Base-by-base conservation (phyloP, 2,797 vertebrate genomes). In the Leptoclinus maculatus region DNA sequence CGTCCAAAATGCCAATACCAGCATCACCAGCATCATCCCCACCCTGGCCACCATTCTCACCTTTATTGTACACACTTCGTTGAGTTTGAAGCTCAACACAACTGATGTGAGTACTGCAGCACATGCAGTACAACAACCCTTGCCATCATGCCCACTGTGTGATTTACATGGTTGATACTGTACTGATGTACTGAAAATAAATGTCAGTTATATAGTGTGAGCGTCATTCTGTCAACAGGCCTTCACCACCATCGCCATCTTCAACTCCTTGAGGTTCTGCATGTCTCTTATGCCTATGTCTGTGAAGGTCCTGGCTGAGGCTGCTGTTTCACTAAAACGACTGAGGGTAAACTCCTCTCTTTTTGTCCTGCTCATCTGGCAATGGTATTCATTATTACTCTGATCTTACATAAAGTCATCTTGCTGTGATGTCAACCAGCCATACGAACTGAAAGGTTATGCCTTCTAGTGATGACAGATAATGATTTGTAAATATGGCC, bases 241-340 rank as follows among this genome's bases (percentile, higher is more conserved):
- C 2, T 97, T 96, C 65, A 96, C 94, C 45, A 93, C 94, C 80
- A 96, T 96, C 2, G 90, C 95, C 78, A 88, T 96, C 86, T 96
- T 97, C 88, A 97, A 96, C 71, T 86, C 93, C 71, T 90, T 97
- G 95, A 94, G 91, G 85, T 95, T 97, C 87, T 89, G 92, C 13
- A 80, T 96, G 57, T 86, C 86, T 62, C n/a, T 96, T 16, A 47
- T 96, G 82, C 96, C 96, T 0, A 38, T 93, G 59, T 88, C 85
- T 3, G 85, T 95, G 23, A 97, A 96, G 89, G 54, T 89, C 2
- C 1, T 91, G 38, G 95, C 95, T 5, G 96, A 97, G 80, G 94
- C 94, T 32, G 82, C 67, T 5, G 93, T 97, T 59, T 91, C 95
- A 27, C 12, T 95, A 10, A n/a, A 13, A 64, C 92, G 96, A 83